These are phyloP conservation scores for human (Homo sapiens) DNA, from an alignment of 2,113 vertebrate species.

Conservation along the genomic window DNA sequence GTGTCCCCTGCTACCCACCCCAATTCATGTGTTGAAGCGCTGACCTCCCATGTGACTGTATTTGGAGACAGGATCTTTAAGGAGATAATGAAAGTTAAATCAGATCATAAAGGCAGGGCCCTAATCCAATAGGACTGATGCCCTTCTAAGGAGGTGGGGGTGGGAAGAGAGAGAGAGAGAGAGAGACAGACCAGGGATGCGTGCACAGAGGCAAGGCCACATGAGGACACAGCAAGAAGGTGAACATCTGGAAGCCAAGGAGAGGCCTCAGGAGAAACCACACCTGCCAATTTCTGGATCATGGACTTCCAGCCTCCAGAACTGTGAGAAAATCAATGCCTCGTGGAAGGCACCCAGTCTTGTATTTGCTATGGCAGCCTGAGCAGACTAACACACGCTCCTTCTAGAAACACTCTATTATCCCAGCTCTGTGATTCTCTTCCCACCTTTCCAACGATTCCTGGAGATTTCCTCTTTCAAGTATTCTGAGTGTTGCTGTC, in stretches of 20 bases:
- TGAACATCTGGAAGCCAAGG: neutral
- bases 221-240: neutral
- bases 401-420: neutral
- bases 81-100: neutral
- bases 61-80: neutral
- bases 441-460: too few species aligned
- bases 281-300: neutral
- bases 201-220: neutral
- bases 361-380: neutral
- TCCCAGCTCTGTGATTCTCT: neutral
- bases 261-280: neutral
- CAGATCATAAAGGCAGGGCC: neutral
- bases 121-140: neutral
- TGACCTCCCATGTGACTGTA: neutral
- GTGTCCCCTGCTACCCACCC: too few species aligned
- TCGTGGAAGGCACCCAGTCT: neutral
- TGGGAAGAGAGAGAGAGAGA: neutral
- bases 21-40: neutral
- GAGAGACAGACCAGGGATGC: fast-evolving
- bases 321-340: neutral
- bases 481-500: neutral
- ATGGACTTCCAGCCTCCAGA: neutral
- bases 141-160: neutral
- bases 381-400: neutral
- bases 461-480: neutral